Conservation (phyloP, 2,888 invertebrate species). For the Drosophila vallismaia region DNA sequence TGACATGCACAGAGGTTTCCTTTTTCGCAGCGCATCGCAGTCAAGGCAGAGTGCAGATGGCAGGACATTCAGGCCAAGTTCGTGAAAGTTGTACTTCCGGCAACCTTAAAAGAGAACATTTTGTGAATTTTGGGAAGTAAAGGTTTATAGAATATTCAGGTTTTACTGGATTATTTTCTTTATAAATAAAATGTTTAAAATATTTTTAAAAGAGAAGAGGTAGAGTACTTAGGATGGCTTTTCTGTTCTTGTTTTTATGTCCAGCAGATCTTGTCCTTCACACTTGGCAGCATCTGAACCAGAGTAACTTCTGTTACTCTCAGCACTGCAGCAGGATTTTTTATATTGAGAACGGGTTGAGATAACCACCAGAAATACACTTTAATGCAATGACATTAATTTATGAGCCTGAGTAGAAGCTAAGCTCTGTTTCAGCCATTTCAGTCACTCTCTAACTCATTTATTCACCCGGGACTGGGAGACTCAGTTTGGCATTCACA, state of each 20-base stretch:
- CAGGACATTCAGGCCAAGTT: conserved; percentile 17
- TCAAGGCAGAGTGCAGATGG: conserved; percentile 4
- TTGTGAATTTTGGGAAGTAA: background rate
- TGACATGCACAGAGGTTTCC: conserved; percentile 46
- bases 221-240: background rate
- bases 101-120: conserved; percentile 7
- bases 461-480: conserved; percentile 42
- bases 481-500: conserved; percentile 53
- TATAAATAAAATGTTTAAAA: background rate
- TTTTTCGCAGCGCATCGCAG: conserved; percentile 13
- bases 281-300: conserved; percentile 49
- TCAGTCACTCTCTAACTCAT: conserved; percentile 39
- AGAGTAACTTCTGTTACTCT: conserved; percentile 56
- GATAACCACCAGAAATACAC: conserved; percentile 48
- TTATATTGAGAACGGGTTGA: conserved; percentile 16
- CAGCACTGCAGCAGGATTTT: conserved; percentile 42
- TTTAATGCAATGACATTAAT: conserved; percentile 70
- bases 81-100: background rate
- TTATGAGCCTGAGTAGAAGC: conserved; percentile 52
- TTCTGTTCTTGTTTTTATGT: conserved; percentile 23
- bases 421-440: conserved; percentile 30
- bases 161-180: background rate
- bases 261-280: conserved; percentile 49
- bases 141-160: background rate
- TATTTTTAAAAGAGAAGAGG: background rate